A percentile compares a stretch with the other conserved stretches of the same genome.
phyloP scores from a whole-genome alignment of 2,113 vertebrate genomes.

The Malurus alboscapulatus region DNA sequence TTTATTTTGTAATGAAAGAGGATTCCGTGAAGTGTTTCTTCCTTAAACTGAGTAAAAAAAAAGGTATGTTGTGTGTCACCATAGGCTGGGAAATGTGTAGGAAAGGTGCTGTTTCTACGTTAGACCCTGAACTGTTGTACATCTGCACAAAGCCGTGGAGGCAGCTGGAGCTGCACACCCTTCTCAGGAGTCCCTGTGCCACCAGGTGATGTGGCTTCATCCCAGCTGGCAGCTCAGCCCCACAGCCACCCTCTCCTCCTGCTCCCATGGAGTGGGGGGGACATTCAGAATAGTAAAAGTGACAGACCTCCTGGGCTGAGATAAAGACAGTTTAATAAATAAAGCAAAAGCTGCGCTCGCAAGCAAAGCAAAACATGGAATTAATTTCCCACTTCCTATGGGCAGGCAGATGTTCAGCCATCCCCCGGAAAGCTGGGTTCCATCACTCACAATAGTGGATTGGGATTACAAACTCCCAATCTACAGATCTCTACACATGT shows the following conservation, averaged over 20 bases:
- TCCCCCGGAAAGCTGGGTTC: not conserved
- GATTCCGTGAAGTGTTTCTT: not conserved
- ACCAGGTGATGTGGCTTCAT: not conserved
- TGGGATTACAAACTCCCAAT: not conserved
- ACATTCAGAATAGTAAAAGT: not conserved
- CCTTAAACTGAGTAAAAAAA: not conserved
- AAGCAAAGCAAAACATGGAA: not conserved
- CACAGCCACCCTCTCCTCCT: accelerated
- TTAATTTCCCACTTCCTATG: not conserved
- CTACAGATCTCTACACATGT: too few species aligned
- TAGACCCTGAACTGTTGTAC: not conserved
- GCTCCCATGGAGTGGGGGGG: not conserved
- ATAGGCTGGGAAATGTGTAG: not conserved
- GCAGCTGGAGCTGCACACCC: not conserved
- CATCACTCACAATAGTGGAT: accelerated
- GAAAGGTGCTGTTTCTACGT: not conserved
- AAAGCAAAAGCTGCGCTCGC: not conserved
- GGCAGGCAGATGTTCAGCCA: not conserved
- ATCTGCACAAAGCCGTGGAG: not conserved
- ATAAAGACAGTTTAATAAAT: too few species aligned
- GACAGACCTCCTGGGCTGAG: not conserved
- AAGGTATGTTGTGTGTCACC: not conserved
- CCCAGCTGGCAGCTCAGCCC: not conserved
- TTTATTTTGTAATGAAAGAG: not conserved
- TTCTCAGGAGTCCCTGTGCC: not conserved